Conservation (phyloP, 2,797 vertebrate genomes). For the Clarias laeviceps region DNA sequence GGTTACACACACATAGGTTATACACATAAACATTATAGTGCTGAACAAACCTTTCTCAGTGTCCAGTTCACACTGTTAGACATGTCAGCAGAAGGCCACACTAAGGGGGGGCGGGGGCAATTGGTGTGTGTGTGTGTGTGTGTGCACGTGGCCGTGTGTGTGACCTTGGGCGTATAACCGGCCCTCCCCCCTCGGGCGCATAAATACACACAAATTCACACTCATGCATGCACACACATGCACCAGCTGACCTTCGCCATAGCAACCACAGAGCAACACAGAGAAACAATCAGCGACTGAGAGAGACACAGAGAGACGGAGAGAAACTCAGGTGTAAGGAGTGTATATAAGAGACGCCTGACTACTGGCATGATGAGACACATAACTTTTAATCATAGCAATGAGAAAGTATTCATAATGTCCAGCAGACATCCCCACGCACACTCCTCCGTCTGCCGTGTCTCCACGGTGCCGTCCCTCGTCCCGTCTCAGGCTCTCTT, state of each 20-base stretch:
- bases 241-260: constrained; percentile 86
- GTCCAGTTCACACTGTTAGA: constrained; percentile 38
- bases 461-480: constrained; percentile 30
- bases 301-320: constrained; percentile 70
- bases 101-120: constrained; percentile 42
- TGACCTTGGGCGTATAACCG: constrained; percentile 73
- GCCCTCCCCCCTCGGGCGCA: constrained; percentile 53
- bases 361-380: constrained; percentile 64
- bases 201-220: constrained; percentile 53
- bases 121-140: constrained; percentile 38
- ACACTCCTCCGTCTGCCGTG: background rate
- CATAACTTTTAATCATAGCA: constrained; percentile 40
- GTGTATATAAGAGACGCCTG: constrained; percentile 3
- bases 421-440: background rate
- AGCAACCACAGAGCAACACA: constrained; percentile 90
- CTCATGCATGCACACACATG: constrained; percentile 66
- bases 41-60: constrained; percentile 46
- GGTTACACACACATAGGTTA: constrained; percentile 55
- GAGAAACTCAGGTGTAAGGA: constrained; percentile 22
- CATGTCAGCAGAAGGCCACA: constrained; percentile 29
- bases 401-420: constrained; percentile 5
- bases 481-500: constrained; percentile 16
- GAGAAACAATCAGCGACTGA: constrained; percentile 83
- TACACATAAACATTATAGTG: constrained; percentile 72
- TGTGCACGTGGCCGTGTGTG: constrained; percentile 40